These are phyloP conservation scores for Hystrix cristata DNA, from an alignment of 2,113 vertebrate genomes.

Conservation along the genomic window DNA sequence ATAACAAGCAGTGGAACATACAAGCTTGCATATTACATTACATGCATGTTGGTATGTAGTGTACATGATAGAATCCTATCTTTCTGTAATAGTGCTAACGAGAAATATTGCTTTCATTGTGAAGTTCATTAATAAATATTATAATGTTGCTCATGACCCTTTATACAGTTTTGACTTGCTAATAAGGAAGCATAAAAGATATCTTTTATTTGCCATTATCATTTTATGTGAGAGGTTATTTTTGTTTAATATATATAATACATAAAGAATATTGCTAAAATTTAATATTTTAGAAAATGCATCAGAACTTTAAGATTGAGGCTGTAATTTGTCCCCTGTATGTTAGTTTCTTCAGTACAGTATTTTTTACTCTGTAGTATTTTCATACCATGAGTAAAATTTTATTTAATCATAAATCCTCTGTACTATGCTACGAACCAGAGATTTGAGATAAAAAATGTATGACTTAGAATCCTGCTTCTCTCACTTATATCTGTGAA, in stretches of 20 bases:
- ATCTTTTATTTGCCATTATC: conserved; percentile 46
- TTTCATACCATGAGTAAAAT: conserved; percentile 11
- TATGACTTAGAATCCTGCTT: not conserved
- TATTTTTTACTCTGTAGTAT: conserved; percentile 29
- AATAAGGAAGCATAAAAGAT: conserved; percentile 31
- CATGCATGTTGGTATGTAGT: not conserved
- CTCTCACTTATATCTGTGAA: not conserved
- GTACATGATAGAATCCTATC: not conserved
- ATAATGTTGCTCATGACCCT: not conserved
- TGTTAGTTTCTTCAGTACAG: conserved; percentile 2
- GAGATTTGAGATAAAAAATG: not conserved
- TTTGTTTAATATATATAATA: conserved; percentile 20
- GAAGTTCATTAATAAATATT: conserved; percentile 38
- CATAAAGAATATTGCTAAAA: not conserved
- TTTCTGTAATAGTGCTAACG: not conserved
- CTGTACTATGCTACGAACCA: not conserved
- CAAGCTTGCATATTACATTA: not conserved
- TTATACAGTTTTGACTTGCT: not conserved
- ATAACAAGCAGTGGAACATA: not conserved
- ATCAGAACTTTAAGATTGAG: not conserved
- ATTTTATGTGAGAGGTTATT: conserved; percentile 32
- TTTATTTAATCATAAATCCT: not conserved
- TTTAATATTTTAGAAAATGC: conserved; percentile 47
- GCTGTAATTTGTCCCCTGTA: not conserved
- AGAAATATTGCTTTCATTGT: not conserved